Conservation (phyloP, 2,113 vertebrate species). For the Anarhynchus alexandrinus region DNA sequence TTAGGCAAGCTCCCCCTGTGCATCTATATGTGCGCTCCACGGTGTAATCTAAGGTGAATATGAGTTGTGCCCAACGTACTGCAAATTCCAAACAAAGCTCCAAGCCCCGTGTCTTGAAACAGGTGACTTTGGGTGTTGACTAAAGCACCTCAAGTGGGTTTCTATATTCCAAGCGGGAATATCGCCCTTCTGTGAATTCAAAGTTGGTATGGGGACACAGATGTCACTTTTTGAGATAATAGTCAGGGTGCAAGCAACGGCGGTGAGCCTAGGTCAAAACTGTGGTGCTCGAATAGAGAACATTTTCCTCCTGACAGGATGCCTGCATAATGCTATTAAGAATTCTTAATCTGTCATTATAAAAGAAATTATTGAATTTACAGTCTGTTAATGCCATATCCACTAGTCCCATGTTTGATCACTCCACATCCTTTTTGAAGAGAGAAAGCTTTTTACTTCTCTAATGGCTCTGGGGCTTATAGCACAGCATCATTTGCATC, state of each 20-base stretch:
- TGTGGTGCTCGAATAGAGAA: neutral
- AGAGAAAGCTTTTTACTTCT: conserved; percentile 42
- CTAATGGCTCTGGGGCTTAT: conserved; percentile 48
- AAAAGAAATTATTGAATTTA: conserved; percentile 25
- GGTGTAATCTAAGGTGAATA: neutral
- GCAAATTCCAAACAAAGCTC: neutral
- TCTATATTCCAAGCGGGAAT: neutral
- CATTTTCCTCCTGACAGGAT: neutral
- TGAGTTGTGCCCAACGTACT: too few species aligned
- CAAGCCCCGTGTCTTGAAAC: neutral
- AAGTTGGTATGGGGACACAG: neutral
- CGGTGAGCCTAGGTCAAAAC: neutral
- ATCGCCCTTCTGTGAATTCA: neutral
- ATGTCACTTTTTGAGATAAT: neutral
- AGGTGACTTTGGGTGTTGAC: neutral
- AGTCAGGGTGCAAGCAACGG: neutral
- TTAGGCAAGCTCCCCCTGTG: neutral
- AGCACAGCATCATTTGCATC: conserved; percentile 27
- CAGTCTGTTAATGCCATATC: neutral
- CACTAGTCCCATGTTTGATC: neutral
- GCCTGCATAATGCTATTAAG: neutral
- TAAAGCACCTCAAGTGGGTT: neutral
- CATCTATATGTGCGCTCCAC: rapidly evolving
- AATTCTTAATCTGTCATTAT: conserved; percentile 36
- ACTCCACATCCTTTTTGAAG: neutral